A percentile compares a stretch with the other conserved stretches of the same genome.
Evolutionary conservation across 2,797 vertebrate species (phyloP).

Genomic region (Cuniculus paca): DNA sequence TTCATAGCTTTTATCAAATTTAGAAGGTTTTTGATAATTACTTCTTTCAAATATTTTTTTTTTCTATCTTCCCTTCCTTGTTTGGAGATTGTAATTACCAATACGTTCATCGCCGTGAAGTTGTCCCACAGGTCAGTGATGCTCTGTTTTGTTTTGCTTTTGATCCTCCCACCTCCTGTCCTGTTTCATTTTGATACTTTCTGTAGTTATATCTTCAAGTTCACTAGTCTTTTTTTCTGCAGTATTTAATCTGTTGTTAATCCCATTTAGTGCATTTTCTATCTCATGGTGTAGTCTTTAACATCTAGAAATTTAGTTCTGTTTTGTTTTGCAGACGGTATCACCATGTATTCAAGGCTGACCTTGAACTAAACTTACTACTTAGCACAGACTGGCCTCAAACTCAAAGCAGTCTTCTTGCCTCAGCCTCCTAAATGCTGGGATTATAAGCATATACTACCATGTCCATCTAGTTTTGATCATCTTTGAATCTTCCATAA

Average conservation of each 20-base stretch:
- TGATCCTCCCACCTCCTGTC: not conserved
- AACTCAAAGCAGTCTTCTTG: not conserved
- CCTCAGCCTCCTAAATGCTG: not conserved
- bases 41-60: not conserved
- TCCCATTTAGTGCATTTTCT: not conserved
- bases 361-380: not conserved
- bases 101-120: not conserved
- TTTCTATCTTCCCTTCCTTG: not conserved
- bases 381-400: not conserved
- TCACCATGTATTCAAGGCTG: not conserved
- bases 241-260: slow-evolving; percentile 26
- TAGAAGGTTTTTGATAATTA: slow-evolving; percentile 50
- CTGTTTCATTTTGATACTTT: slow-evolving; percentile 30
- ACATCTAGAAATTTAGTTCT: slow-evolving; percentile 29
- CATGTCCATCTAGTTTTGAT: not conserved
- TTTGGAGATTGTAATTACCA: slow-evolving; percentile 11
- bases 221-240: slow-evolving; percentile 27
- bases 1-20: slow-evolving; percentile 58
- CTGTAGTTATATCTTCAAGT: not conserved
- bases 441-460: not conserved
- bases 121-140: not conserved
- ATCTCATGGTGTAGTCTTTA: not conserved
- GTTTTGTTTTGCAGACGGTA: not conserved
- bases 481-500: not conserved
- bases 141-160: slow-evolving; percentile 10